These are phyloP conservation scores for Silurus asotus DNA, from an alignment of 2,113 vertebrate genomes.

Conservation along the genomic window DNA sequence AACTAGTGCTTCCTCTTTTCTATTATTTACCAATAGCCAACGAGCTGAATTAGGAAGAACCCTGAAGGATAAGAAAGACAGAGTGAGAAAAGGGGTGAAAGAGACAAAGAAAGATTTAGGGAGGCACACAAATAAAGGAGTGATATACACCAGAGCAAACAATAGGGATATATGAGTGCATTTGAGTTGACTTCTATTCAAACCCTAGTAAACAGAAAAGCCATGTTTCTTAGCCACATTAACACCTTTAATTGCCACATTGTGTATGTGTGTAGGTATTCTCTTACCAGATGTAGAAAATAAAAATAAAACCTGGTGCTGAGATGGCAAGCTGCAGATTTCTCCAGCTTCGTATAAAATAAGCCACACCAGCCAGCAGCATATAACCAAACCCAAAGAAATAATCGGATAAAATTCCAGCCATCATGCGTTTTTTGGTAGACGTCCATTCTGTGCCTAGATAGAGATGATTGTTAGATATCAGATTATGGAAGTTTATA, in stretches of 20 bases:
- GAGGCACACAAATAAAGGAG: constrained; percentile 15
- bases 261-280: background rate
- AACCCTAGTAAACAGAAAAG: background rate
- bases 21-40: constrained; percentile 81
- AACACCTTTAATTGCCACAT: background rate
- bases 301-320: constrained; percentile 77
- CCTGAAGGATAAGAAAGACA: constrained; percentile 62
- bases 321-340: constrained; percentile 85
- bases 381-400: constrained; percentile 84
- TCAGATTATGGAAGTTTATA: background rate
- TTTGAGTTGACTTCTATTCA: background rate
- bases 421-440: constrained; percentile 77
- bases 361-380: constrained; percentile 82
- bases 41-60: constrained; percentile 81
- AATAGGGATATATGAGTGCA: background rate
- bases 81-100: background rate
- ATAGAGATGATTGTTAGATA: background rate
- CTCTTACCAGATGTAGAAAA: constrained; percentile 84
- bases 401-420: constrained; percentile 79
- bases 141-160: constrained; percentile 8
- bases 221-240: background rate
- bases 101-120: constrained; percentile 34
- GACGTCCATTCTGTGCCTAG: constrained; percentile 90
- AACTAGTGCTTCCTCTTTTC: constrained; percentile 76
- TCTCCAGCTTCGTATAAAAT: constrained; percentile 84